Percentiles rank a stretch among this genome's conserved stretches.
phyloP scores from a whole-genome alignment of 2,113 vertebrate species.

The Hemibagrus wyckioides region DNA sequence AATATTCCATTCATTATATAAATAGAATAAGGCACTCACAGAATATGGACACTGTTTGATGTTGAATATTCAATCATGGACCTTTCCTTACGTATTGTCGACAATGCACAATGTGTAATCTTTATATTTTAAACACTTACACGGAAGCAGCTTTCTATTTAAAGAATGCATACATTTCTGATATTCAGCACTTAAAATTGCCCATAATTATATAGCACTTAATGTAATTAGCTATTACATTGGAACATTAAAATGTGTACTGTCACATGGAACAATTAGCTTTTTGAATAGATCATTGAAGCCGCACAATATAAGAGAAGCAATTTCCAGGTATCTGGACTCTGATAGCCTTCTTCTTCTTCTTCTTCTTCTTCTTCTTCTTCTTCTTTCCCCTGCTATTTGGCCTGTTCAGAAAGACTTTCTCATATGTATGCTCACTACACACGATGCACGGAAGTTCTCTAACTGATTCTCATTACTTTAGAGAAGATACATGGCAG shows the following conservation, averaged over 20 bases:
- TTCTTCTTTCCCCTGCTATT: not conserved
- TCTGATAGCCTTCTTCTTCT: not conserved
- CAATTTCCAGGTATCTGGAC: not conserved
- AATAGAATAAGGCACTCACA: not conserved
- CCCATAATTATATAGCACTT: not conserved
- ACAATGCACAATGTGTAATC: not conserved
- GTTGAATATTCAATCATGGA: constrained; percentile 6
- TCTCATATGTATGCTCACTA: not conserved
- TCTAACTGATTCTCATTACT: constrained; percentile 7
- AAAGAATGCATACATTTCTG: constrained; percentile 24
- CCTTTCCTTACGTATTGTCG: not conserved
- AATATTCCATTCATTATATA: not conserved
- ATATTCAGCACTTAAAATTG: not conserved
- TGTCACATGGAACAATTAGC: constrained; percentile 20
- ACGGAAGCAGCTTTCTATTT: not conserved
- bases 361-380: not conserved
- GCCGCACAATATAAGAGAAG: not conserved
- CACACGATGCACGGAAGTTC: not conserved
- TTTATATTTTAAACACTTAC: not conserved
- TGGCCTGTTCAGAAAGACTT: not conserved
- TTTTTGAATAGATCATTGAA: constrained; percentile 25
- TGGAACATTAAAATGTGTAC: constrained; percentile 14
- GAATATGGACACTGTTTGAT: not conserved
- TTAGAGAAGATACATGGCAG: constrained; percentile 4
- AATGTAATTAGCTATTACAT: not conserved